Conservation (phyloP, 2,113 vertebrate species). For the Crotophaga sulcirostris region DNA sequence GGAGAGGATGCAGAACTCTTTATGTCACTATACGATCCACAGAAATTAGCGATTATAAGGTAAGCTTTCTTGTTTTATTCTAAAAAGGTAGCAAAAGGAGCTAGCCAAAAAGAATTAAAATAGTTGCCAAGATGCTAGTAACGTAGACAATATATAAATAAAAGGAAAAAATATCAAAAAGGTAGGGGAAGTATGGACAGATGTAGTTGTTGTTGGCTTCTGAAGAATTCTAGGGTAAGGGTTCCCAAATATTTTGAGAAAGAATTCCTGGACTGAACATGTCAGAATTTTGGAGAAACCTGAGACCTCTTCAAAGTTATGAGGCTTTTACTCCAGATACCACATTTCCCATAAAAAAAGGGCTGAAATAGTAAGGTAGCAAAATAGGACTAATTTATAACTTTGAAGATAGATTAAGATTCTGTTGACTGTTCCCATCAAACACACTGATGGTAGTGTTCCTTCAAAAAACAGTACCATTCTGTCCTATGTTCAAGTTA, state of each 20-base stretch:
- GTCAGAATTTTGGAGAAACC: background rate
- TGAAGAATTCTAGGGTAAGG: background rate
- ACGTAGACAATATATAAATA: background rate
- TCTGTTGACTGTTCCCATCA: background rate
- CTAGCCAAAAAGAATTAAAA: background rate
- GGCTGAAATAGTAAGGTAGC: background rate
- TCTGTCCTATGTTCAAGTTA: background rate
- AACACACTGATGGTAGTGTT: background rate
- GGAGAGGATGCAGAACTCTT: conserved; percentile 97
- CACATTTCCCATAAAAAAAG: no score
- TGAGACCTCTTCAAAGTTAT: background rate
- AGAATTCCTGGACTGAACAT: background rate
- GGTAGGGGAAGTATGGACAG: accelerated
- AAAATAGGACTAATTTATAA: background rate
- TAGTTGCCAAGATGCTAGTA: background rate
- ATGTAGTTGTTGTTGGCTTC: background rate
- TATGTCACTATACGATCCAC: conserved; percentile 95
- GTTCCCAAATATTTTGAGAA: background rate
- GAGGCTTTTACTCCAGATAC: no score
- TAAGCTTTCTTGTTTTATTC: background rate
- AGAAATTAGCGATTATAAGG: conserved; percentile 91
- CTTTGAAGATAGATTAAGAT: background rate
- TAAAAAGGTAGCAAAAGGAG: background rate
- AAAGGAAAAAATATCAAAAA: background rate
- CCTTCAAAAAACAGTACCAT: background rate